These are phyloP conservation scores for Leptinotarsa tumamoca DNA, from an alignment of 2,888 invertebrate genomes.

Conservation along the genomic window DNA sequence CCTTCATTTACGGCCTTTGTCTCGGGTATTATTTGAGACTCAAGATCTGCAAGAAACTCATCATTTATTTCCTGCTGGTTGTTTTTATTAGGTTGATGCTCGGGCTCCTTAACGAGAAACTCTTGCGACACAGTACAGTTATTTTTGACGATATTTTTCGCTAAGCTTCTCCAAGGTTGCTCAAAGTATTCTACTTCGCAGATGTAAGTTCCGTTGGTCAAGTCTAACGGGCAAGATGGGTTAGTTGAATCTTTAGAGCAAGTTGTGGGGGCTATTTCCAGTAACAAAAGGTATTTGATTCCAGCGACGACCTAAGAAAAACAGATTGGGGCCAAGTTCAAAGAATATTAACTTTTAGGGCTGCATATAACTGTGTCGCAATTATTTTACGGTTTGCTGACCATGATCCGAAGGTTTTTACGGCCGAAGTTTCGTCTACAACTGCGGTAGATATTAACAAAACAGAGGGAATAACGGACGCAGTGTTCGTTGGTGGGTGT, in stretches of 20 bases:
- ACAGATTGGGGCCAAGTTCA: not conserved
- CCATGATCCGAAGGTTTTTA: no score
- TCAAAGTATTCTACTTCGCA: slow-evolving; percentile 76
- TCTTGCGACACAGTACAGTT: slow-evolving; percentile 75
- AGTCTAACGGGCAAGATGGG: slow-evolving; percentile 62
- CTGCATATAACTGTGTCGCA: no score
- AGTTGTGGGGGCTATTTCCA: slow-evolving; percentile 67
- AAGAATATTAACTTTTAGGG: no score
- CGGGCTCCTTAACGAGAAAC: slow-evolving; percentile 58
- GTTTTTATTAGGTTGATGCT: slow-evolving; percentile 36
- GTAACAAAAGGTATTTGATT: slow-evolving; percentile 70
- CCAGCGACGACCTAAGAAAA: slow-evolving; percentile 72
- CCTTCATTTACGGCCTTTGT: slow-evolving; percentile 25
- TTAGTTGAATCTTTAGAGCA: slow-evolving; percentile 58
- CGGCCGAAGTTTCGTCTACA: no score
- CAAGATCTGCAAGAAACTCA: slow-evolving; percentile 57
- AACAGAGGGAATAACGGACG: no score
- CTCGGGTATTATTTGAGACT: slow-evolving; percentile 60
- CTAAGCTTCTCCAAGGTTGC: slow-evolving; percentile 75
- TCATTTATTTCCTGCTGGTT: slow-evolving; percentile 52
- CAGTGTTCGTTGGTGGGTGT: no score
- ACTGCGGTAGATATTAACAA: no score
- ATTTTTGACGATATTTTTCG: slow-evolving; percentile 73
- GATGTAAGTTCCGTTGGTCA: slow-evolving; percentile 49
- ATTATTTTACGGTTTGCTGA: no score